phyloP scores from a whole-genome alignment of 2,888 invertebrate genomes.

The Cyaniris semiargus region DNA sequence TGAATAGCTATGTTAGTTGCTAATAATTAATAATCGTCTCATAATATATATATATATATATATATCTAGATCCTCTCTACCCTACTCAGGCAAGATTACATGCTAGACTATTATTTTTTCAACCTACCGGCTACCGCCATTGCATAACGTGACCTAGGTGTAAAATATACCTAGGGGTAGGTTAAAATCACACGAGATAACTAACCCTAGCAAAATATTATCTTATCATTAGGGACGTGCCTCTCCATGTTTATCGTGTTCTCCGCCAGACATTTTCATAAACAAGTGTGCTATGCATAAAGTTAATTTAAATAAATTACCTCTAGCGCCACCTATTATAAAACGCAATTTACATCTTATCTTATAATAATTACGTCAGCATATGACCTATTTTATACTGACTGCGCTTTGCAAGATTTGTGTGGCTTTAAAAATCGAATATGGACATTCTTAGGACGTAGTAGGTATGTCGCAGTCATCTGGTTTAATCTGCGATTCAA shows the following conservation, averaged over 20 bases:
- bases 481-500: too few relatives aligned
- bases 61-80: too few relatives aligned
- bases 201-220: constrained; percentile 8
- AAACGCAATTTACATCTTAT: constrained; percentile 3
- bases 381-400: not conserved
- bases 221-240: constrained; percentile 12
- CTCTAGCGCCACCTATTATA: not conserved
- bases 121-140: not conserved
- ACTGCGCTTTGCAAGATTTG: not conserved
- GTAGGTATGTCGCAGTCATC: too few relatives aligned
- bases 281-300: constrained; percentile 11
- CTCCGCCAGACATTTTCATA: constrained; percentile 4
- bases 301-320: constrained; percentile 21
- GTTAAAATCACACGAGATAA: constrained; percentile 3
- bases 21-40: too few relatives aligned
- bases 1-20: too few relatives aligned
- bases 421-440: not conserved
- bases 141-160: not conserved
- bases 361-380: not conserved
- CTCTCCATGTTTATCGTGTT: not conserved
- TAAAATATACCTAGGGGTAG: not conserved
- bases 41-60: too few relatives aligned
- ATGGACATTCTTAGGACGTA: too few relatives aligned
- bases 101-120: not conserved
- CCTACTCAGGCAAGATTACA: too few relatives aligned